A percentile compares a stretch with the other conserved stretches of the same genome.
Evolutionary conservation across 2,797 vertebrate species (phyloP).

Genomic region (Distichodus sexfasciatus): DNA sequence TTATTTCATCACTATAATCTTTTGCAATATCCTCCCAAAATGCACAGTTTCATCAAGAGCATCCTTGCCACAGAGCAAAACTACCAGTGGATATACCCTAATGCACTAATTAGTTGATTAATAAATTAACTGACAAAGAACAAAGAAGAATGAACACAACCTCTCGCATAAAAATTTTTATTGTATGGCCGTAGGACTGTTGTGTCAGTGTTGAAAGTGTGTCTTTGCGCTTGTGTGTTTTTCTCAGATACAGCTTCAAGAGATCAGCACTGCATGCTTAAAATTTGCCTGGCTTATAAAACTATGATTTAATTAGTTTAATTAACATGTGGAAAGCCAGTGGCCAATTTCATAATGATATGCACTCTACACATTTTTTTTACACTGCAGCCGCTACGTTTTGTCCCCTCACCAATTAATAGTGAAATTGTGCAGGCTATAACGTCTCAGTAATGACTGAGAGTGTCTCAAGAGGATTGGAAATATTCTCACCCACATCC

Average conservation of each 20-base stretch:
- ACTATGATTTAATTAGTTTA: slow-evolving; percentile 62
- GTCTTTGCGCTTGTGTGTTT: slow-evolving; percentile 8
- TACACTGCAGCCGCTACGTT: slow-evolving; percentile 7
- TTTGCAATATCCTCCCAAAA: neutral
- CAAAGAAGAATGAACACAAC: neutral
- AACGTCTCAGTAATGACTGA: slow-evolving; percentile 52
- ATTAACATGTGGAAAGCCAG: slow-evolving; percentile 58
- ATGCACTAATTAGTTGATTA: slow-evolving; percentile 21
- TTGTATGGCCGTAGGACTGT: slow-evolving; percentile 22
- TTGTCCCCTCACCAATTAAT: slow-evolving; percentile 52
- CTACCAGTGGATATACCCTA: slow-evolving; percentile 11
- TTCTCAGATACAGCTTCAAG: slow-evolving; percentile 29
- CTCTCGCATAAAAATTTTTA: slow-evolving; percentile 34
- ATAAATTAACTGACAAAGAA: slow-evolving; percentile 22
- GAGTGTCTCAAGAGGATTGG: slow-evolving; percentile 40
- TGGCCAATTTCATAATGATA: slow-evolving; percentile 59
- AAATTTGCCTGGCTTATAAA: slow-evolving; percentile 53
- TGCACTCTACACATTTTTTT: slow-evolving; percentile 27
- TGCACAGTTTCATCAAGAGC: slow-evolving; percentile 12
- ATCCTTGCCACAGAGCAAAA: slow-evolving; percentile 28
- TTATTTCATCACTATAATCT: no score
- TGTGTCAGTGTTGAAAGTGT: slow-evolving; percentile 1
- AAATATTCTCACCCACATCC: slow-evolving; percentile 51
- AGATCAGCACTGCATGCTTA: slow-evolving; percentile 45
- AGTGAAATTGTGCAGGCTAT: slow-evolving; percentile 33